Conservation (phyloP, 2,797 vertebrate genomes). For the Eremophila alpestris region DNA sequence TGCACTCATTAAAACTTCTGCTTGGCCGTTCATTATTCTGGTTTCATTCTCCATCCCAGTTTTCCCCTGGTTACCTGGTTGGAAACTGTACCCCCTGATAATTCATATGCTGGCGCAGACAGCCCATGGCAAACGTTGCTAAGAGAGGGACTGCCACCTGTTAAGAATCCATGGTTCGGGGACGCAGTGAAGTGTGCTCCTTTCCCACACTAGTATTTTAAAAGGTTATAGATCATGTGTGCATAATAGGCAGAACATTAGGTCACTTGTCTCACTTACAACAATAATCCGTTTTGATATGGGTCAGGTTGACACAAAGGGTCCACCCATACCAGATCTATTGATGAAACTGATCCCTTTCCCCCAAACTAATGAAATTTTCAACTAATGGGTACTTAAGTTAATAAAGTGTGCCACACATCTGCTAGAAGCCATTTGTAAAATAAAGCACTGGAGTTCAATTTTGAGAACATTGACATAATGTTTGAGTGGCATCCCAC, state of each 20-base stretch:
- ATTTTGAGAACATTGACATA: slow-evolving; percentile 81
- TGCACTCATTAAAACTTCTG: slow-evolving; percentile 51
- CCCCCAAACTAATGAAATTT: slow-evolving; percentile 88
- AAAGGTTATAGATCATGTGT: slow-evolving; percentile 88
- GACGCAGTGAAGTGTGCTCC: slow-evolving; percentile 78
- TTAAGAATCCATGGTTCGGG: slow-evolving; percentile 81
- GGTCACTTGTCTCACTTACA: slow-evolving; percentile 88
- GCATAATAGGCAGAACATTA: slow-evolving; percentile 85
- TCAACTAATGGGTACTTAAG: slow-evolving; percentile 83
- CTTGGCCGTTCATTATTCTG: slow-evolving; percentile 69
- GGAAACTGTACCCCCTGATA: slow-evolving; percentile 80
- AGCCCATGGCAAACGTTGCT: slow-evolving; percentile 84
- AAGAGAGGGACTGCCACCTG: slow-evolving; percentile 84
- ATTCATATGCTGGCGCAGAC: slow-evolving; percentile 77
- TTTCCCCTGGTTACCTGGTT: slow-evolving; percentile 82
- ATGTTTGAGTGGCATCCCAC: slow-evolving; percentile 80
- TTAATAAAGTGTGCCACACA: slow-evolving; percentile 88
- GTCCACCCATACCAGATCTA: slow-evolving; percentile 81
- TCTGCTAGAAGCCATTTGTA: slow-evolving; percentile 80
- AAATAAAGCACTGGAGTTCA: slow-evolving; percentile 79
- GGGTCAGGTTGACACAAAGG: slow-evolving; percentile 85
- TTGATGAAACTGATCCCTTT: slow-evolving; percentile 82
- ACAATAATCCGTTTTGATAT: slow-evolving; percentile 88
- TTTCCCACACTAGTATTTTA: slow-evolving; percentile 90
- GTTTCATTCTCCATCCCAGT: slow-evolving; percentile 71